These are phyloP conservation scores for Lithobates sylvaticus DNA, from an alignment of 2,797 vertebrate genomes.

Conservation along the genomic window DNA sequence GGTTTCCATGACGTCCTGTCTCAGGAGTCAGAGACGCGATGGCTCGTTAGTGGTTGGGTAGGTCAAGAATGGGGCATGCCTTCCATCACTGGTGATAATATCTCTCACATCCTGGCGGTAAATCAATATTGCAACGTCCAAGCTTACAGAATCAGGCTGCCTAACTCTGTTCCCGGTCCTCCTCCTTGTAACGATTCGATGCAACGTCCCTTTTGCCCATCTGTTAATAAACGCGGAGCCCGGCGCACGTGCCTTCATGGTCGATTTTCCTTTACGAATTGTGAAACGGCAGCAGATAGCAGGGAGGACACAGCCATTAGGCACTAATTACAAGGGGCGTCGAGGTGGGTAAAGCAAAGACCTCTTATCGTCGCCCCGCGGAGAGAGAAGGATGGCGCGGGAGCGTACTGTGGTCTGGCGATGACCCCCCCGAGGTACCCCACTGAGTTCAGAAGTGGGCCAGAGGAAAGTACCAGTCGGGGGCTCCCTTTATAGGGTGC, in stretches of 20 bases:
- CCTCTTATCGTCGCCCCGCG: background rate
- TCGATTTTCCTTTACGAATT: conserved; percentile 5
- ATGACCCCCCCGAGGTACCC: background rate
- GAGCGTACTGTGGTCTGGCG: background rate
- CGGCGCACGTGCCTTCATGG: background rate
- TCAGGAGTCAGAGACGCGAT: too few species aligned
- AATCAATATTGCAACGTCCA: too few species aligned
- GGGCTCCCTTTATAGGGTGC: conserved; percentile 1
- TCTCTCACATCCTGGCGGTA: too few species aligned
- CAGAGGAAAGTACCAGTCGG: background rate
- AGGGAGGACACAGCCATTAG: conserved; percentile 5
- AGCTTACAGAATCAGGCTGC: too few species aligned
- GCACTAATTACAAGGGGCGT: conserved; percentile 19
- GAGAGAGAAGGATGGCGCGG: background rate
- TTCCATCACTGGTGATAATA: too few species aligned
- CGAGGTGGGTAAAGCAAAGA: background rate
- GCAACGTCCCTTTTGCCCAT: background rate
- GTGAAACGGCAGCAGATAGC: conserved; percentile 1
- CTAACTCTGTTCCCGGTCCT: background rate
- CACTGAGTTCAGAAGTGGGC: background rate
- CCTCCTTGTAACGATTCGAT: background rate
- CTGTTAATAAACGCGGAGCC: background rate
- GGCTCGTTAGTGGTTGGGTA: too few species aligned
- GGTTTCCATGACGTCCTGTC: too few species aligned
- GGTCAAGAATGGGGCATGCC: too few species aligned